Conservation (phyloP, 2,797 vertebrate species). For the Phylloscopus collybita region DNA sequence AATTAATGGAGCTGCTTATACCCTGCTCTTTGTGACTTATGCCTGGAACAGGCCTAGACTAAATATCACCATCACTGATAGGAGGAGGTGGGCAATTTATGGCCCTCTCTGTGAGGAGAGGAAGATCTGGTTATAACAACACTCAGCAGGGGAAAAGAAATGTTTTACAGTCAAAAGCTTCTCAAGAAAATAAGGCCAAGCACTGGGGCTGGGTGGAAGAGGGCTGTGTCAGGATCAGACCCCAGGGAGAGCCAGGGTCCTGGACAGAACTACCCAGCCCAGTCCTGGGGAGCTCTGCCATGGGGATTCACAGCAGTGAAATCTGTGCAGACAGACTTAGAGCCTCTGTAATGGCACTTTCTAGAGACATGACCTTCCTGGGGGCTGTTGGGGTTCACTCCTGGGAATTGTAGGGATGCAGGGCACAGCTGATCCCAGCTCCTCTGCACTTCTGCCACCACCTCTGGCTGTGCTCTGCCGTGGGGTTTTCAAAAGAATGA, state of each 20-base stretch:
- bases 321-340: not conserved
- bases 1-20: conserved; percentile 52
- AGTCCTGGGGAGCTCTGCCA: not conserved
- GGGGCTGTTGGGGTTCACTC: not conserved
- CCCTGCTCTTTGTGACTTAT: not conserved
- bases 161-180: not conserved
- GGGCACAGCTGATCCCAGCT: not conserved
- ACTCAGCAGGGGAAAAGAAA: not conserved
- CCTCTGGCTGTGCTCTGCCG: not conserved
- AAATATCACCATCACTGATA: conserved; percentile 48
- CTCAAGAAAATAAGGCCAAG: not conserved
- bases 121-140: conserved; percentile 42
- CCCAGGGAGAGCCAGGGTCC: not conserved
- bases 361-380: not conserved
- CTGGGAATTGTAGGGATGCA: not conserved
- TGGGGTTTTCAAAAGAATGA: not conserved
- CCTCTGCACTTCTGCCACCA: fast-evolving
- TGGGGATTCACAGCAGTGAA: not conserved
- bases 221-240: not conserved
- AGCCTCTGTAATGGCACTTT: not conserved
- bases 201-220: not conserved
- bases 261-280: not conserved
- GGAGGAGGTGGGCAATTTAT: not conserved
- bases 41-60: conserved; percentile 3
- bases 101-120: not conserved